Percentiles rank a stretch among this genome's conserved stretches.
Conservation (phyloP, 2,113 vertebrate species). For the Lutjanus erythropterus region DNA sequence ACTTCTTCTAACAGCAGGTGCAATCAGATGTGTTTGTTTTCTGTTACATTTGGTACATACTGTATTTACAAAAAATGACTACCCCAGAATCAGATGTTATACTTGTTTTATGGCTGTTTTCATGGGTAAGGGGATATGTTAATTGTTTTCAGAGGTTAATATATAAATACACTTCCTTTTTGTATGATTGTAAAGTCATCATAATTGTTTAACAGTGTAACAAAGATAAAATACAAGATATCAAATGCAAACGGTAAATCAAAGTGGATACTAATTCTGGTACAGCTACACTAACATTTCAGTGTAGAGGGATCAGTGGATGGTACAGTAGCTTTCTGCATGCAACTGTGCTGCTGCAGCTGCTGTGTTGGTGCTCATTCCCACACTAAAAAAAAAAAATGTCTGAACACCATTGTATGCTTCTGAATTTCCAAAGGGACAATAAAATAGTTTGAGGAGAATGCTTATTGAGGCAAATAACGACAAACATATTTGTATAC, state of each 20-base stretch:
- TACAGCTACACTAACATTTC: slow-evolving; percentile 25
- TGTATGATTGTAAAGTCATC: slow-evolving; percentile 67
- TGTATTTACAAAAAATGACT: slow-evolving; percentile 61
- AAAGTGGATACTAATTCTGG: slow-evolving; percentile 15
- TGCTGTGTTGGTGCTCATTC: slow-evolving; percentile 39
- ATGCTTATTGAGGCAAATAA: slow-evolving; percentile 43
- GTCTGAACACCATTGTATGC: slow-evolving; percentile 33
- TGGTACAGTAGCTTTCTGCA: slow-evolving; percentile 35
- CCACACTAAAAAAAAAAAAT: slow-evolving; percentile 10
- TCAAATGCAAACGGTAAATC: slow-evolving; percentile 40
- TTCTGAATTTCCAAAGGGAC: slow-evolving; percentile 67
- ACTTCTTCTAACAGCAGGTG: slow-evolving; percentile 62
- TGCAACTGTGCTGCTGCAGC: slow-evolving; percentile 59
- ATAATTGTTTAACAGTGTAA: slow-evolving; percentile 62
- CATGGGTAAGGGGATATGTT: slow-evolving; percentile 55
- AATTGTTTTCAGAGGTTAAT: slow-evolving; percentile 79
- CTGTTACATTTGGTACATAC: slow-evolving; percentile 71
- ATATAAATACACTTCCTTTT: slow-evolving; percentile 70
- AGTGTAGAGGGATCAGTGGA: not conserved
- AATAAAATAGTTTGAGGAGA: slow-evolving; percentile 34
- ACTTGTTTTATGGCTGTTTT: slow-evolving; percentile 57
- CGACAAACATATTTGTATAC: slow-evolving; percentile 44
- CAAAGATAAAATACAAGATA: slow-evolving; percentile 34
- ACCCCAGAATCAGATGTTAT: slow-evolving; percentile 43
- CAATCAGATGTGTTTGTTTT: slow-evolving; percentile 61